Conservation (phyloP, 2,797 vertebrate species). For the Caiman crocodilus region DNA sequence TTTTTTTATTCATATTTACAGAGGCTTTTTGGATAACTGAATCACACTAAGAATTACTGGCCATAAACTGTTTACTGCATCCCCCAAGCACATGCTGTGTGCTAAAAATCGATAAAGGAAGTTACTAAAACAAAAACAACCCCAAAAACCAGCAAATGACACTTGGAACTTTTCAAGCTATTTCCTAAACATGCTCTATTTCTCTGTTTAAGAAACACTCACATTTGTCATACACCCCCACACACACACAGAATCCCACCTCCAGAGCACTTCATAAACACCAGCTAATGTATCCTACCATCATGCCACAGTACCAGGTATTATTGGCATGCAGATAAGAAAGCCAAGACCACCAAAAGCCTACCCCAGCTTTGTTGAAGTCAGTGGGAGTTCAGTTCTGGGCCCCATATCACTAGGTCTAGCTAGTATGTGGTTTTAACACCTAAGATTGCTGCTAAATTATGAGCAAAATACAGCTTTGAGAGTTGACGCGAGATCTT, state of each 20-base stretch:
- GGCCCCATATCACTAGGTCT: too few relatives aligned
- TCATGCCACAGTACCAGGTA: rapidly evolving
- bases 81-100: rapidly evolving
- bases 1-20: rapidly evolving
- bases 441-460: neutral
- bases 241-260: rapidly evolving
- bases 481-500: neutral
- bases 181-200: rapidly evolving
- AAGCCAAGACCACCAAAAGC: rapidly evolving
- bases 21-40: neutral
- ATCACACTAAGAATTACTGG: neutral
- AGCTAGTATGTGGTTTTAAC: neutral
- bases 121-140: rapidly evolving
- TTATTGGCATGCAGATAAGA: rapidly evolving
- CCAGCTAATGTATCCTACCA: rapidly evolving
- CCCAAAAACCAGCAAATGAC: neutral
- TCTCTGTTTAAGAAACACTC: neutral
- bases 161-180: neutral
- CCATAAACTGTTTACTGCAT: constrained; percentile 12
- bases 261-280: rapidly evolving
- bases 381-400: neutral
- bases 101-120: neutral
- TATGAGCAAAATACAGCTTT: neutral
- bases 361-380: neutral
- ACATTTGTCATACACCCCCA: neutral